Evolutionary conservation across 2,888 invertebrate species (phyloP), one percentile per base, ranked within the genome.

Genomic region (Miltochrista miniata): DNA sequence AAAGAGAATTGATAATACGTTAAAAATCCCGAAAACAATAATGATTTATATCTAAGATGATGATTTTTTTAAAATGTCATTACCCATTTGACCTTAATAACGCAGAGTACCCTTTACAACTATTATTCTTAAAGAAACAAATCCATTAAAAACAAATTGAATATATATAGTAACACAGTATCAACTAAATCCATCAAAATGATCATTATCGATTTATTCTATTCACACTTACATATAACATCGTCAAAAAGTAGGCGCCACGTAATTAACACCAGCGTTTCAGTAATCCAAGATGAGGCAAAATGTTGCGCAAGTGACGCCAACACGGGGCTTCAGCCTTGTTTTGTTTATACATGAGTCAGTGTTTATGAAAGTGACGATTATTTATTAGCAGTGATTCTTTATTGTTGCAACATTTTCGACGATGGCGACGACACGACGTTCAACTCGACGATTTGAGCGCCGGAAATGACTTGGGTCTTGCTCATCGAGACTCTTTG

Each of bases 361-460:
- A 87, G 76, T 79, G 71, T 80, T 84, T 86, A 83, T 79, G 82
- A 85, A 86, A 87, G 81, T 82, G 82, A 84, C 76, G 78, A 83
- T 88, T 83, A 87, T 85, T 86, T 88, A 90, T 90, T 88, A 86
- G 82, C 83, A 82, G 72, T 68, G 76, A 84, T 84, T 87, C 79
- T 87, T 86, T 83, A 81, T 61, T 59, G 69, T 85, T 85, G 78
- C 81, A 76, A 80, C 79, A n/a, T n/a, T n/a, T n/a, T 83, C 62
- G 2, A 11, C 44, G 47, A 31, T 59, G 62, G 56, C 56, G 62
- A 31, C 31, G 10, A 31, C 8, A n/a, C 37, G 54, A 37, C 34
- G 44, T 42, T 24, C 42, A 12, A 47, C 45, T 41, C 40, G 31
- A 68, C 69, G 68, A 68, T 58, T 47, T 68, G 70, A 71, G 74